Percentiles rank a stretch among this genome's conserved stretches.
phyloP scores from a whole-genome alignment of 1,140 invertebrate genomes.

The Oncopeltus fasciatus region DNA sequence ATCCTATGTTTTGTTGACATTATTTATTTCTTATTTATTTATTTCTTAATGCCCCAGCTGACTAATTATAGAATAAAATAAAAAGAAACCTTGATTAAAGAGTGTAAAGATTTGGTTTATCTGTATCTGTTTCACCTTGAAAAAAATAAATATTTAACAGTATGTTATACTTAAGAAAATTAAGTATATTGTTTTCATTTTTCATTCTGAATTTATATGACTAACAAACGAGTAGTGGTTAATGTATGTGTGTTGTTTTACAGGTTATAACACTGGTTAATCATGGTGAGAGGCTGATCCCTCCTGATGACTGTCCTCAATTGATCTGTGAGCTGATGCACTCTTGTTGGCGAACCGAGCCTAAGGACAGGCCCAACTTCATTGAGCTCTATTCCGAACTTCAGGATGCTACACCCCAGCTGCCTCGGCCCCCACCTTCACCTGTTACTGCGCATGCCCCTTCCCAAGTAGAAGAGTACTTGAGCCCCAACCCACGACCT shows the following conservation, averaged over 20 bases:
- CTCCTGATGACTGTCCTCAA: constrained; percentile 62
- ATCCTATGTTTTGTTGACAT: too few relatives aligned
- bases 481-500: constrained; percentile 37
- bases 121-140: too few relatives aligned
- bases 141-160: too few relatives aligned
- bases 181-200: too few relatives aligned
- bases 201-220: neutral
- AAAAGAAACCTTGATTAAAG: too few relatives aligned
- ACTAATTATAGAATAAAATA: too few relatives aligned
- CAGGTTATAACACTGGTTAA: constrained; percentile 70
- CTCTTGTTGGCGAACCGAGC: constrained; percentile 72
- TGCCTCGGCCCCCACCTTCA: constrained; percentile 7
- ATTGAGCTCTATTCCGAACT: constrained; percentile 52
- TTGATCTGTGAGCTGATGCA: constrained; percentile 67
- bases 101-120: too few relatives aligned
- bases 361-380: constrained; percentile 60
- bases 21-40: too few relatives aligned
- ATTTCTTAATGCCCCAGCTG: too few relatives aligned
- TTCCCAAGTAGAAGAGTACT: constrained; percentile 36
- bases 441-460: constrained; percentile 21
- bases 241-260: neutral
- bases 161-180: too few relatives aligned
- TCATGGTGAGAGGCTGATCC: constrained; percentile 67
- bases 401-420: constrained; percentile 34
- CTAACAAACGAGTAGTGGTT: neutral